Evolutionary conservation across 2,888 invertebrate genomes (phyloP), one percentile per base, ranked within the genome.

Genomic region (Aproaerema taeniolella): DNA sequence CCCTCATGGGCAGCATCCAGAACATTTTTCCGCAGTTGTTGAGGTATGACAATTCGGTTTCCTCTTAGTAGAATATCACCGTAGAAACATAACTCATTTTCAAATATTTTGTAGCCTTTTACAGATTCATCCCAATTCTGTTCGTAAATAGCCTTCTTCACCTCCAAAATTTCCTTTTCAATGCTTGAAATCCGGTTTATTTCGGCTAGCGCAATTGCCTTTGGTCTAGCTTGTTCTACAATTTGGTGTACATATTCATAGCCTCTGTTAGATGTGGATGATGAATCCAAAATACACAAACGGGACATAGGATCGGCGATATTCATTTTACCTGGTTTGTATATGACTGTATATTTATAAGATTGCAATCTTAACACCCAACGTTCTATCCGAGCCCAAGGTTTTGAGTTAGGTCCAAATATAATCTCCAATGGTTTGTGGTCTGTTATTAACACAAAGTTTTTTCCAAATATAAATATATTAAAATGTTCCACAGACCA

Each of bases 241-340:
- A 20, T 20, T 20, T 8, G 24, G 8, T 20, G 24, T 7, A 20
- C 24, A 20, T n/a, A n/a, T n/a, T n/a, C n/a, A n/a, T n/a, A n/a
- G n/a, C n/a, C n/a, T n/a, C n/a, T n/a, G n/a, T n/a, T n/a, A n/a
- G n/a, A n/a, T n/a, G n/a, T n/a, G n/a, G n/a, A n/a, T n/a, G n/a
- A n/a, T n/a, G n/a, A n/a, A 28, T 53, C 51, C 2, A 53, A 52
- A 8, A 50, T 39, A 1, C 52, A 46, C n/a, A n/a, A n/a, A n/a
- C n/a, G n/a, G n/a, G n/a, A n/a, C n/a, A n/a, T n/a, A n/a, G n/a
- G n/a, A n/a, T n/a, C n/a, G n/a, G n/a, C n/a, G n/a, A n/a, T n/a
- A n/a, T n/a, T n/a, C n/a, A n/a, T n/a, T n/a, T n/a, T n/a, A n/a
- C n/a, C n/a, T n/a, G n/a, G n/a, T n/a, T n/a, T n/a, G n/a, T n/a